phyloP scores from a whole-genome alignment of 2,113 vertebrate genomes.

The Vanacampus margaritifer region DNA sequence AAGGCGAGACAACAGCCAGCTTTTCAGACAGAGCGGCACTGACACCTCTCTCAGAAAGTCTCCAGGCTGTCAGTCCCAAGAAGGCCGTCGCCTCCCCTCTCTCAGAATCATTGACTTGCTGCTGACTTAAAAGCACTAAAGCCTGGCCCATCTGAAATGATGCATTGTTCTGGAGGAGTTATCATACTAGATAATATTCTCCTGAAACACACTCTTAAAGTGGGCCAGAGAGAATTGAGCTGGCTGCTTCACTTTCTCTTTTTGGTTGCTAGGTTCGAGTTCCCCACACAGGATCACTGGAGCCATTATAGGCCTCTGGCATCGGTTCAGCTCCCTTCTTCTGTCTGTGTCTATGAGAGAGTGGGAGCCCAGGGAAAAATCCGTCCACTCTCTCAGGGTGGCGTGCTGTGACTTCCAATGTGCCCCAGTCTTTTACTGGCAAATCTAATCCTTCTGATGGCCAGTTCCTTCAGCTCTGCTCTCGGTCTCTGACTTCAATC shows the following conservation, averaged over 20 bases:
- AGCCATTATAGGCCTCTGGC: constrained; percentile 66
- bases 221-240: constrained; percentile 46
- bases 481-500: constrained; percentile 66
- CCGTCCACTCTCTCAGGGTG: constrained; percentile 59
- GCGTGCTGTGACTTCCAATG: constrained; percentile 63
- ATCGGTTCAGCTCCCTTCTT: constrained; percentile 39
- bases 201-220: constrained; percentile 52
- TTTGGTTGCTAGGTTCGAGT: constrained; percentile 65
- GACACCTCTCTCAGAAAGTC: constrained; percentile 55
- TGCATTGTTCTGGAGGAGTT: constrained; percentile 61
- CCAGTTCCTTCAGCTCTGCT: constrained; percentile 34
- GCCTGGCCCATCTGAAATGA: constrained; percentile 58
- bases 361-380: constrained; percentile 35
- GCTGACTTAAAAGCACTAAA: constrained; percentile 60
- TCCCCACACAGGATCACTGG: constrained; percentile 57
- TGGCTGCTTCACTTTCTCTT: constrained; percentile 66
- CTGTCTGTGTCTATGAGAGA: constrained; percentile 35
- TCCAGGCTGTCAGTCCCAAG: constrained; percentile 46
- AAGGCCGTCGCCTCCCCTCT: constrained; percentile 44
- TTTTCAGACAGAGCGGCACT: constrained; percentile 47
- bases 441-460: constrained; percentile 39
- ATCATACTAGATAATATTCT: constrained; percentile 60
- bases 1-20: constrained; percentile 41
- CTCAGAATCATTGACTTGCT: constrained; percentile 63
- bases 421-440: constrained; percentile 23